Percentiles rank a stretch among this genome's conserved stretches.
Conservation (phyloP, 2,888 invertebrate species). For the Rhamphomyia laevipes region DNA sequence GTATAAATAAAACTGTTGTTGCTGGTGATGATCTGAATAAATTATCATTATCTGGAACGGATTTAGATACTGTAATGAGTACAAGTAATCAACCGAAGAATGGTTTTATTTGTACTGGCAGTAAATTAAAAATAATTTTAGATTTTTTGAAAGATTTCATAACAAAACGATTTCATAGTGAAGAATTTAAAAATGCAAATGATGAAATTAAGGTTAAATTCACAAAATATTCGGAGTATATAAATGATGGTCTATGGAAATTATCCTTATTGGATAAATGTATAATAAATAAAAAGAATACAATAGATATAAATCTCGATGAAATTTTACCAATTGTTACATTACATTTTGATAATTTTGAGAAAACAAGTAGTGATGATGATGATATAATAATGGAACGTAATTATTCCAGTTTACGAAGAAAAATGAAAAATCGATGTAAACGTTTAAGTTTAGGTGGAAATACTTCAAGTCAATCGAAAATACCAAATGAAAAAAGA, state of each 20-base stretch:
- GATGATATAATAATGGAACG: slow-evolving; percentile 27
- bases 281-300: slow-evolving; percentile 14
- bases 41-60: slow-evolving; percentile 10
- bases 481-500: background rate
- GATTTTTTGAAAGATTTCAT: slow-evolving; percentile 27
- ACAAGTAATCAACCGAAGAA: slow-evolving; percentile 13
- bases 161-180: slow-evolving; percentile 30
- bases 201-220: slow-evolving; percentile 25
- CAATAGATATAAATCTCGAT: slow-evolving; percentile 23
- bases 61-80: slow-evolving; percentile 10
- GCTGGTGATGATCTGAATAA: background rate
- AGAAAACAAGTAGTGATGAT: slow-evolving; percentile 32
- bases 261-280: slow-evolving; percentile 30
- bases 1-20: background rate
- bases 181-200: slow-evolving; percentile 27
- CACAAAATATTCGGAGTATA: slow-evolving; percentile 25
- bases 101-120: slow-evolving; percentile 29
- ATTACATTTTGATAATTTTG: slow-evolving; percentile 23
- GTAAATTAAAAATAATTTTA: slow-evolving; percentile 24
- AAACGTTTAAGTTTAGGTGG: slow-evolving; percentile 19
- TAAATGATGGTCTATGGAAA: slow-evolving; percentile 32
- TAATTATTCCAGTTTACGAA: slow-evolving; percentile 26
- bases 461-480: background rate
- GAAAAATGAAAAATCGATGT: slow-evolving; percentile 26
- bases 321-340: slow-evolving; percentile 28